phyloP scores from a whole-genome alignment of 2,797 vertebrate species.

The Acrossocheilus fasciatus region DNA sequence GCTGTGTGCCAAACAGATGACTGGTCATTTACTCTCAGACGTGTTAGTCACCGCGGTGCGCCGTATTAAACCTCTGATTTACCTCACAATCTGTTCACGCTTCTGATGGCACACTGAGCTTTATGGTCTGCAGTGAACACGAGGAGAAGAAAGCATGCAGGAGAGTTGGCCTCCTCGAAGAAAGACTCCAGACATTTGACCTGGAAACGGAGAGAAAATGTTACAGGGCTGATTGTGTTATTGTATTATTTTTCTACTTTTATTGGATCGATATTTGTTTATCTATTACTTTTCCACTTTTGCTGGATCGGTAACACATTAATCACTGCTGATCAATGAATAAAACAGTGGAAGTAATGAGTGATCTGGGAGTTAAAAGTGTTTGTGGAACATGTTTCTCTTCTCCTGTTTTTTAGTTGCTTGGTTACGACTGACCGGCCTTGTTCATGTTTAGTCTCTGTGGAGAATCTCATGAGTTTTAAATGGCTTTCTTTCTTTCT shows the following conservation, averaged over 20 bases:
- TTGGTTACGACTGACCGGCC: background rate
- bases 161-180: background rate
- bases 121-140: background rate
- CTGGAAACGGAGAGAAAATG: background rate
- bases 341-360: background rate
- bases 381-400: constrained; percentile 9
- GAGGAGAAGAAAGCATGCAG: background rate
- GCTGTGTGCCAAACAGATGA: constrained; percentile 7
- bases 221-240: background rate
- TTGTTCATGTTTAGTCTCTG: background rate
- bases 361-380: background rate
- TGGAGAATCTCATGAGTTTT: background rate
- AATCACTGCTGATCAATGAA: background rate
- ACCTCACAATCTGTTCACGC: background rate
- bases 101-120: background rate
- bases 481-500: background rate
- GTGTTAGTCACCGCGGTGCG: background rate
- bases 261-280: background rate
- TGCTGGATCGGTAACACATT: background rate
- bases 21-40: constrained; percentile 8
- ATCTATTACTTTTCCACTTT: background rate
- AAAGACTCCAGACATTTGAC: background rate
- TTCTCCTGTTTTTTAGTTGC: constrained; percentile 1
- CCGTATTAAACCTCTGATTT: constrained; percentile 10
- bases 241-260: background rate